Evolutionary conservation across 2,888 invertebrate genomes (phyloP), one percentile per base, ranked within the genome.

Genomic region (Muschampia staudingeri): DNA sequence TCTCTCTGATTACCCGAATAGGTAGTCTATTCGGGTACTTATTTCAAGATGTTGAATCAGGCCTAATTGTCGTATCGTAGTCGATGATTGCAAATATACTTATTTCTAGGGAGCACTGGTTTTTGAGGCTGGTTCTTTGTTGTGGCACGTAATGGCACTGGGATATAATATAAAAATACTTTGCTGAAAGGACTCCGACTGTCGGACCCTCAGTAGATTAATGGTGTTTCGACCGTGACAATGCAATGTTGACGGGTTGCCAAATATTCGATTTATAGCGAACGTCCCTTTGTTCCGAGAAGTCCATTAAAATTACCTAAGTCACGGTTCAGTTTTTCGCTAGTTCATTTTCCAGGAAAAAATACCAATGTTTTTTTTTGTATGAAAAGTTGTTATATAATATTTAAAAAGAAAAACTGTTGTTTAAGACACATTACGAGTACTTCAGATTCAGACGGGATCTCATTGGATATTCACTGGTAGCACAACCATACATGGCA

Each of bases 91-190:
- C 9, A 44, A 52, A 40, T 37, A 73, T 25, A 25, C 25, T 25
- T 25, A 73, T 37, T 79, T 44, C 7, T 12, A 67, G 44, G 9
- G 42, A 37, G 61, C 78, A 65, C 72, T 65, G 44, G 78, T 72
- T 71, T 79, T 79, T 37, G 79, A 79, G 48, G 78, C 71, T 52
- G 30, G 71, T 61, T 72, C 73, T 67, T 79, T 79, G 79, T 79
- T 73, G 67, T 67, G 37, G 79, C 73, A 79, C 79, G 72, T 79
- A 79, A 79, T 73, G 73, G 79, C 44, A 67, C 65, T 73, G 61
- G 72, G 79, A 48, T 72, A 79, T 72, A 72, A 79, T 79, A 72
- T 73, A 79, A 65, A 71, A 79, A 79, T 61, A 73, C 72, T 73
- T 37, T 34, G 2, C 42, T 73, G 72, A 73, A 79, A 73, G 72